Evolutionary conservation across 2,888 invertebrate genomes (phyloP).

Genomic region (Shargacucullia verbasci): DNA sequence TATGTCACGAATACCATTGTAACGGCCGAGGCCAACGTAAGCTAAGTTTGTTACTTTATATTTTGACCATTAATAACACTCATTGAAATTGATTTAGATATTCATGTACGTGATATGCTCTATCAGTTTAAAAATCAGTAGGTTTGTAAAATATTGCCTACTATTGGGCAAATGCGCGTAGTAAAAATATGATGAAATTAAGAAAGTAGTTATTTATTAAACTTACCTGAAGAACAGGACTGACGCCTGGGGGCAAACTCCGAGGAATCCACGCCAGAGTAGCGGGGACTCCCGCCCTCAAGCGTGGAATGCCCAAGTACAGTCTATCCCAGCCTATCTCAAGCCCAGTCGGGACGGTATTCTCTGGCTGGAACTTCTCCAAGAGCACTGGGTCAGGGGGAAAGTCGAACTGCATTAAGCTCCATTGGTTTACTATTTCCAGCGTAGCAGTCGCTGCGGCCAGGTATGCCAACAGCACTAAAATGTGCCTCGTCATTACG

Average conservation of each 20-base stretch:
- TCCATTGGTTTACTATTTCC: slow-evolving; percentile 92
- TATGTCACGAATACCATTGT: slow-evolving; percentile 47
- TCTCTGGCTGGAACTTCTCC: slow-evolving; percentile 91
- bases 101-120: no score
- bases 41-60: slow-evolving; percentile 8
- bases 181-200: slow-evolving; percentile 17
- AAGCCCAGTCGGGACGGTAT: slow-evolving; percentile 93
- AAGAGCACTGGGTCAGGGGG: slow-evolving; percentile 89
- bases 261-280: slow-evolving; percentile 92
- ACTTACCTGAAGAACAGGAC: slow-evolving; percentile 91
- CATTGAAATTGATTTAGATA: background rate
- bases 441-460: slow-evolving; percentile 82
- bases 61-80: slow-evolving; percentile 11
- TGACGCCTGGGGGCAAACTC: slow-evolving; percentile 90
- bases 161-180: background rate
- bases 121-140: no score
- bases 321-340: slow-evolving; percentile 92
- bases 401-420: slow-evolving; percentile 91
- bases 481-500: slow-evolving; percentile 67
- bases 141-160: background rate
- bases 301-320: slow-evolving; percentile 93
- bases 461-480: slow-evolving; percentile 71
- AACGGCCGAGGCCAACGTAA: slow-evolving; percentile 26
- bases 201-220: slow-evolving; percentile 34
- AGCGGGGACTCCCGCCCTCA: slow-evolving; percentile 93